phyloP scores from a whole-genome alignment of 2,888 invertebrate species.

The Agriotes lineatus region DNA sequence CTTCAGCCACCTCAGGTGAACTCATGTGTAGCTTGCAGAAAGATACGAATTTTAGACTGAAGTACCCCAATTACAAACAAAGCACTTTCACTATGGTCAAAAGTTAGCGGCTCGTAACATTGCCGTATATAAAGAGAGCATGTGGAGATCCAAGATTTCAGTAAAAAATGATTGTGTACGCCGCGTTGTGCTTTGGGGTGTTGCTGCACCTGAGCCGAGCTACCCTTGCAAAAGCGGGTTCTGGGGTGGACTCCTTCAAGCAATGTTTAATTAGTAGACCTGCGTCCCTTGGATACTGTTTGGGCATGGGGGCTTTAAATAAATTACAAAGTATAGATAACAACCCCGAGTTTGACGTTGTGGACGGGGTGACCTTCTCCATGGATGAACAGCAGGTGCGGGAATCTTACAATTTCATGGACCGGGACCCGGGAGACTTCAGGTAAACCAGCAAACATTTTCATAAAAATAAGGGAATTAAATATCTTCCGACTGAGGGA shows the following conservation, averaged over 20 bases:
- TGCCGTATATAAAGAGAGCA: conserved; percentile 36
- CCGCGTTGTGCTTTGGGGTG: too few species aligned
- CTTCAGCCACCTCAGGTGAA: background rate
- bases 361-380: conserved; percentile 74
- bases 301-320: conserved; percentile 77
- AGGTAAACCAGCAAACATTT: conserved; percentile 67
- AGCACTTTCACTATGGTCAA: conserved; percentile 40
- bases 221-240: background rate
- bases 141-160: conserved; percentile 6
- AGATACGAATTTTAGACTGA: conserved; percentile 33
- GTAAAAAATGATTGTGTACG: conserved; percentile 28
- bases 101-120: conserved; percentile 38
- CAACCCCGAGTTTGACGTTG: conserved; percentile 75
- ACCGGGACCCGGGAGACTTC: conserved; percentile 81
- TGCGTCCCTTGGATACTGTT: conserved; percentile 72
- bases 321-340: conserved; percentile 76
- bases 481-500: too few species aligned
- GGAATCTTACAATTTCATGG: conserved; percentile 75
- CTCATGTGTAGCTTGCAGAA: conserved; percentile 4
- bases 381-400: conserved; percentile 76
- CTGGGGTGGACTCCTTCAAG: conserved; percentile 56
- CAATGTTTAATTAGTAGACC: conserved; percentile 67
- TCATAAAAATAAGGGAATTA: conserved; percentile 49
- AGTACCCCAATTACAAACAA: conserved; percentile 25
- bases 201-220: background rate